Conservation (phyloP, 2,888 invertebrate species). For the Heliconius cydno region DNA sequence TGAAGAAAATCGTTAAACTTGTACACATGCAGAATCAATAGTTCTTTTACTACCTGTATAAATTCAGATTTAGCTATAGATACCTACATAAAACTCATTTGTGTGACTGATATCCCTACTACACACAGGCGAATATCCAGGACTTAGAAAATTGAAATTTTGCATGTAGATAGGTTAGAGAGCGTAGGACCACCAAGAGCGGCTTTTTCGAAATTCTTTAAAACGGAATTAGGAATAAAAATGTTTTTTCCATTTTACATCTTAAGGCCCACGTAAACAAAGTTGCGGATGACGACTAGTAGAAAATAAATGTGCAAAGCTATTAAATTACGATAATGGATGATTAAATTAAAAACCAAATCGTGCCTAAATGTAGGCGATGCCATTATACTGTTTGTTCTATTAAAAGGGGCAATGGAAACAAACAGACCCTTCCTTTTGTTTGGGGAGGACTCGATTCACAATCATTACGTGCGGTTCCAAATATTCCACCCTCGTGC, state of each 20-base stretch:
- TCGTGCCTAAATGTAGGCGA: conserved; percentile 52
- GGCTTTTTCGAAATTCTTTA: neutral
- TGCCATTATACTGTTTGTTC: conserved; percentile 74
- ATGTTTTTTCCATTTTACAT: neutral
- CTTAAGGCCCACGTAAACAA: neutral
- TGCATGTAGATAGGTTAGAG: too few species aligned
- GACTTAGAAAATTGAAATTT: too few species aligned
- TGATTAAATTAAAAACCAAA: conserved; percentile 55
- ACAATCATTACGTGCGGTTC: conserved; percentile 37
- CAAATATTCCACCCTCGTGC: conserved; percentile 15
- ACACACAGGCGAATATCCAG: neutral
- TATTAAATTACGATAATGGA: conserved; percentile 53
- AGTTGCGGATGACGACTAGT: neutral
- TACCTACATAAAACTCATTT: too few species aligned
- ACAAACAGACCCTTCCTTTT: conserved; percentile 66
- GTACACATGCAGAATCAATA: too few species aligned
- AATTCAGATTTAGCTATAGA: too few species aligned
- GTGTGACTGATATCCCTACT: neutral
- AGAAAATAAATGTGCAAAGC: conserved; percentile 26
- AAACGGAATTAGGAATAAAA: neutral
- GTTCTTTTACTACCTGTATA: too few species aligned
- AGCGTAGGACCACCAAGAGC: too few species aligned
- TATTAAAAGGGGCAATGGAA: conserved; percentile 74
- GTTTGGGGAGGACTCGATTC: conserved; percentile 62
- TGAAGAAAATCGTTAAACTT: too few species aligned